Evolutionary conservation across 2,888 invertebrate genomes (phyloP), one percentile per base, ranked within the genome.

Genomic region (Thereva unica): DNA sequence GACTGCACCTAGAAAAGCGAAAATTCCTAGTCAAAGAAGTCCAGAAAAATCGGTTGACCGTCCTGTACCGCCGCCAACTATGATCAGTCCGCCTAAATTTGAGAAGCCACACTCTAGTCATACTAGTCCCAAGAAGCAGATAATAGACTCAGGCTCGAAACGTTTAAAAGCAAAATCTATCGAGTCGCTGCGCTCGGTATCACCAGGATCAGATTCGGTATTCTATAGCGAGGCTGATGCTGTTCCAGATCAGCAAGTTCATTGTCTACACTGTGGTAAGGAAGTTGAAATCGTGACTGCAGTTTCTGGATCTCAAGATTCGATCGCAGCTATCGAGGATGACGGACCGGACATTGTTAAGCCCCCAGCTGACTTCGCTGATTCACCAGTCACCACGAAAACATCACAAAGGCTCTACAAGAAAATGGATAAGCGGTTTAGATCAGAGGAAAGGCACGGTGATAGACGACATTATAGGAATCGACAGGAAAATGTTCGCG

Each of bases 181-280:
- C 53, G 94, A 94, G 81, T 93, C 93, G 1, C 82, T 94, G 64
- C 86, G 93, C 55, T 93, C 93, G n/a, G 92, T 91, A 47, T 93
- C 93, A 75, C 93, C 93, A 4, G 93, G 94, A 35, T 93, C 93
- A 71, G 93, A 94, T 79, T 93, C 92, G 67, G 93, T 94, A 37
- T 94, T 94, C 81, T 93, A 92, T 82, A 92, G 92, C 76, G 92
- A 92, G 78, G 87, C 86, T 8, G 88, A 87, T 77, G 77, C 76
- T 7, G 76, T 75, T 23, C 75, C 80, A 56, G 82, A 82, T 38
- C 83, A 83, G 67, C 83, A 83, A 70, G 86, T 88, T 1, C 91
- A 91, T 76, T 93, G 93, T 77, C 84, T 90, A 68, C 91, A 92
- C 76, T 93, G 93, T 76, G 92, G 92, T 65, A 90, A 91, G 80